These are phyloP conservation scores for Pogonomyrmex barbatus DNA, from an alignment of 1,140 invertebrate species.

Conservation along the genomic window DNA sequence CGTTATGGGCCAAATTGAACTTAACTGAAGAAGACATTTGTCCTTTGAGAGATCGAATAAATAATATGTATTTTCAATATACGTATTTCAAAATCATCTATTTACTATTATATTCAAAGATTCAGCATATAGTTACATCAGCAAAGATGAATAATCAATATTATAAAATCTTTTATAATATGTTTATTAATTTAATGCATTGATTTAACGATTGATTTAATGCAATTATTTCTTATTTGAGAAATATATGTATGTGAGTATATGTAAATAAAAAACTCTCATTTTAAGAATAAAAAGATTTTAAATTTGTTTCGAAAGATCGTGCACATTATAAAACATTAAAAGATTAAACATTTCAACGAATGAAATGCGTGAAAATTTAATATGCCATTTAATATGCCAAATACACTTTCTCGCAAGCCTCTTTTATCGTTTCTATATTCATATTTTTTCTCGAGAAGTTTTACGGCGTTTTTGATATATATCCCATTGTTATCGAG, in stretches of 20 bases:
- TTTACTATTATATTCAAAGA: not conserved
- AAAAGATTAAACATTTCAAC: constrained; percentile 27
- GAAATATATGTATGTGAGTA: not conserved
- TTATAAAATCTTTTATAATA: constrained; percentile 4
- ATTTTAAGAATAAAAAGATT: not conserved
- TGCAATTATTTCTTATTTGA: not conserved
- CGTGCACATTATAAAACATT: not conserved
- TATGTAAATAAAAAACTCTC: not conserved
- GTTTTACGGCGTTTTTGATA: constrained; percentile 23
- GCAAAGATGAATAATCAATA: not conserved
- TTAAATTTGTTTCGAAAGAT: not conserved
- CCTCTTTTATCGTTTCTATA: not conserved
- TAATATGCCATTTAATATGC: not conserved
- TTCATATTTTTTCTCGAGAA: constrained; percentile 22
- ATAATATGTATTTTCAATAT: no score
- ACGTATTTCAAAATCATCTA: not conserved
- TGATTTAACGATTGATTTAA: not conserved
- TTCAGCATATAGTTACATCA: not conserved
- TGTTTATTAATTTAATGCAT: not conserved
- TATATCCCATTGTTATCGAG: not conserved
- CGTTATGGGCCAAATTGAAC: no score
- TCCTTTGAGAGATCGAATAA: no score
- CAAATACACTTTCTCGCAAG: not conserved
- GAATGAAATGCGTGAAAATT: constrained; percentile 31
- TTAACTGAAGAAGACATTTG: no score